Evolutionary conservation across 2,797 vertebrate species (phyloP).

Genomic region (Phylloscopus collybita): DNA sequence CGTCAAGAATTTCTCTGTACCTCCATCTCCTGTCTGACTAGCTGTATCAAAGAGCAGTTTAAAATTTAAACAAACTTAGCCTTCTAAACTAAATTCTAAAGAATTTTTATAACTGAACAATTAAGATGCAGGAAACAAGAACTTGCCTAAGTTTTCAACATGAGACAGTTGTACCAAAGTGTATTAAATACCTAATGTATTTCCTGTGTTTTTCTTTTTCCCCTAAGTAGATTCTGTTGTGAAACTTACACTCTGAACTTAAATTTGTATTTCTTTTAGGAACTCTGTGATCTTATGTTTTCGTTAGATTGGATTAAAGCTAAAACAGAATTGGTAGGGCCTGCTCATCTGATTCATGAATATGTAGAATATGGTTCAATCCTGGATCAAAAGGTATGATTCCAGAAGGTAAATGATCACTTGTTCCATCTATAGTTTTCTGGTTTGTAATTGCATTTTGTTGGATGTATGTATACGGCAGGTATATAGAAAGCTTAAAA

Average conservation of each 20-base stretch:
- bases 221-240: background rate
- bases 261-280: constrained; percentile 77
- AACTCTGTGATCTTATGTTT: constrained; percentile 91
- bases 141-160: background rate
- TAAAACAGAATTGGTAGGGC: constrained; percentile 89
- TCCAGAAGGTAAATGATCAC: constrained; percentile 31
- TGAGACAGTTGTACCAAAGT: background rate
- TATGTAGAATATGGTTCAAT: constrained; percentile 88
- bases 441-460: background rate
- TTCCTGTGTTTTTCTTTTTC: background rate
- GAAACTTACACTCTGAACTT: background rate
- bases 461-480: background rate
- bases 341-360: constrained; percentile 94
- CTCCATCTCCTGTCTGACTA: background rate
- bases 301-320: constrained; percentile 94
- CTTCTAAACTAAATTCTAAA: background rate
- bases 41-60: background rate
- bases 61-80: background rate
- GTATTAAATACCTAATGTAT: background rate
- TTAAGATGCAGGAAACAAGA: background rate
- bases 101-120: background rate
- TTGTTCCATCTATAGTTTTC: background rate
- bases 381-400: constrained; percentile 90
- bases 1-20: background rate
- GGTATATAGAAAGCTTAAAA: background rate